Base-by-base conservation (phyloP, 2,797 vertebrate species). In the Centropyge bicolor region DNA sequence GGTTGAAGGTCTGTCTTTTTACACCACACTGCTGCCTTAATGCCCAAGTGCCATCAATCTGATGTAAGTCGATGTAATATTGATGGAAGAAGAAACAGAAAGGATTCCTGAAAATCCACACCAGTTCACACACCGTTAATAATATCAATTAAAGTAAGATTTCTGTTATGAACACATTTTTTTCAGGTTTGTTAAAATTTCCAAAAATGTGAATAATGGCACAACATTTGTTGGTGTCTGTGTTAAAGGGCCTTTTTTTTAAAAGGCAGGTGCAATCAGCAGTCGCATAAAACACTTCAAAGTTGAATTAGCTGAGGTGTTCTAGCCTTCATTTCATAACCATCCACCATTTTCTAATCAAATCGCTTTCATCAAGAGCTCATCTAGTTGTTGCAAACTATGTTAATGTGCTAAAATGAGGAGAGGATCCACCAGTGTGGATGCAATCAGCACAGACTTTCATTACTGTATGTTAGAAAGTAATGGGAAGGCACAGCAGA, bases 391-490 rank as follows among this genome's bases (percentile, higher is more conserved):
- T 87, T 80, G 79, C 69, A 81, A 90, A 87, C 87, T 90, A 88
- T 90, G 89, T 87, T 88, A 92, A 93, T 92, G 79, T 81, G 82
- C 75, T 81, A 67, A 83, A 90, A 91, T 83, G 81, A 90, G 86
- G 63, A 65, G 75, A 89, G 78, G 80, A 87, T 88, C 78, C 76
- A 83, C 54, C 84, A 73, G 76, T 85, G 84, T 82, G 75, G 74
- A 35, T 80, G 89, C 87, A 92, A 92, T 91, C 90, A 92, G 83
- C 65, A 56, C 78, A 71, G 83, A 84, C 85, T 91, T 93, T 88
- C 89, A 89, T 91, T 86, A 91, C 85, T 75, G 81, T 84, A 86
- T 79, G 78, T 83, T 82, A 13, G 71, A 74, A 85, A 90, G 86
- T 86, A 85, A 89, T 81, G 22, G 70, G 70, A 90, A 82, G 77